phyloP scores from a whole-genome alignment of 2,888 invertebrate species.

The Netelia inedita region DNA sequence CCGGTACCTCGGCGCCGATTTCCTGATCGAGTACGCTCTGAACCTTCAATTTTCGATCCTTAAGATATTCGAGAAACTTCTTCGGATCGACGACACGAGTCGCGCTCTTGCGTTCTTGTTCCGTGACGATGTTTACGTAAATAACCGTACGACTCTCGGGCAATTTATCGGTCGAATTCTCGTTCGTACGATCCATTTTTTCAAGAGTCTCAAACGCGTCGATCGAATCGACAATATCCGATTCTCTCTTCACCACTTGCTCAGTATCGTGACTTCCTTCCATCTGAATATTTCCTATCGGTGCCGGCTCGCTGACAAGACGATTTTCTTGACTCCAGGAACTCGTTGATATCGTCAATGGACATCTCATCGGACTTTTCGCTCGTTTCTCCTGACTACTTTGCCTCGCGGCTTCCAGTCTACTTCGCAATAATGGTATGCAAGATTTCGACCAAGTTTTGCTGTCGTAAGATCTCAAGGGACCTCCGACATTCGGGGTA shows the following conservation, averaged over 20 bases:
- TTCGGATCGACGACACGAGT: slow-evolving; percentile 74
- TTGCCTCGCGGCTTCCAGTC: slow-evolving; percentile 70
- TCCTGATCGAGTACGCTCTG: slow-evolving; percentile 56
- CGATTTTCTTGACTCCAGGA: slow-evolving; percentile 48
- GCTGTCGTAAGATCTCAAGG: slow-evolving; percentile 11
- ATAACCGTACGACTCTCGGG: slow-evolving; percentile 72
- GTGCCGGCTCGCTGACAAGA: not conserved
- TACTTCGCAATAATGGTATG: slow-evolving; percentile 77
- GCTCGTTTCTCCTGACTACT: slow-evolving; percentile 65
- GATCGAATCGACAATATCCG: not conserved
- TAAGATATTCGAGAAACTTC: slow-evolving; percentile 74
- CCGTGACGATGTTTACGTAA: slow-evolving; percentile 76
- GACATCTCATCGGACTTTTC: slow-evolving; percentile 73
- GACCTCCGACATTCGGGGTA: not conserved
- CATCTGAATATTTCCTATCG: not conserved
- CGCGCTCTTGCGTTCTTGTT: slow-evolving; percentile 68
- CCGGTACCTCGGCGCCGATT: not conserved
- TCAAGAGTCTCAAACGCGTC: slow-evolving; percentile 6
- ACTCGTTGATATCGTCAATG: slow-evolving; percentile 73
- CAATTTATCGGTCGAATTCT: slow-evolving; percentile 6
- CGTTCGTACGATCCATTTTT: slow-evolving; percentile 19
- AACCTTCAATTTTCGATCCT: slow-evolving; percentile 68
- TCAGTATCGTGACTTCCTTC: slow-evolving; percentile 14
- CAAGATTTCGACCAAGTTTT: slow-evolving; percentile 75
- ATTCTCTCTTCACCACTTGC: not conserved